A percentile compares a stretch with the other conserved stretches of the same genome.
Conservation (phyloP, 2,113 vertebrate genomes). For the Pelobates fuscus region DNA sequence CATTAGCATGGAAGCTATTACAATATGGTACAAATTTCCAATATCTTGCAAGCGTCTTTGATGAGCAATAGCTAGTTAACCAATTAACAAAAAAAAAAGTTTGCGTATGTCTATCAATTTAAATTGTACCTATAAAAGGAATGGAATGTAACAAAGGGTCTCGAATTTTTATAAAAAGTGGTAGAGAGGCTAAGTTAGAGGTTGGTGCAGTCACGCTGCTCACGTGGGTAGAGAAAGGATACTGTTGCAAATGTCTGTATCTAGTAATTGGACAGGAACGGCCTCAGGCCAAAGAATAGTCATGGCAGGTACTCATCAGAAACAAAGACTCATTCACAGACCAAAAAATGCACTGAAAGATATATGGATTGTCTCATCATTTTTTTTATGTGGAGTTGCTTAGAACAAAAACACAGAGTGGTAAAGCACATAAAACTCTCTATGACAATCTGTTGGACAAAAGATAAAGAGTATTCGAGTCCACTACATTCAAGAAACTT, state of each 20-base stretch:
- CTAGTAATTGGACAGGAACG: constrained; percentile 44
- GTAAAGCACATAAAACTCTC: no score
- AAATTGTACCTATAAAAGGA: constrained; percentile 40
- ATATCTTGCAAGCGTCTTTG: constrained; percentile 34
- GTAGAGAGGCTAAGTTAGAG: constrained; percentile 15
- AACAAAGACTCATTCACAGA: constrained; percentile 33
- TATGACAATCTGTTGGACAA: no score
- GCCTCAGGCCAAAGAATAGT: constrained; percentile 23
- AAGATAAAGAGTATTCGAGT: no score
- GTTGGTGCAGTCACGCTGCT: constrained; percentile 25
- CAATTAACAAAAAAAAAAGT: constrained; percentile 29
- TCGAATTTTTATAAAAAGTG: constrained; percentile 34
- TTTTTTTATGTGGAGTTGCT: constrained; percentile 26
- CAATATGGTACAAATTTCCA: not conserved
- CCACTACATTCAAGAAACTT: no score
- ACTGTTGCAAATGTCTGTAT: constrained; percentile 39
- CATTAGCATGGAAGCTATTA: not conserved
- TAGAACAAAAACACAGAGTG: not conserved
- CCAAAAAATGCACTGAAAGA: constrained; percentile 26
- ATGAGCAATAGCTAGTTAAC: constrained; percentile 8
- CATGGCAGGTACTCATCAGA: constrained; percentile 14
- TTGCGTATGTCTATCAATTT: constrained; percentile 23
- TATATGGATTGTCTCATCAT: constrained; percentile 10
- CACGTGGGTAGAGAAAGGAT: constrained; percentile 24
- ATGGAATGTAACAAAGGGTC: constrained; percentile 30